phyloP scores from a whole-genome alignment of 2,797 vertebrate genomes.

The Falco concolor region DNA sequence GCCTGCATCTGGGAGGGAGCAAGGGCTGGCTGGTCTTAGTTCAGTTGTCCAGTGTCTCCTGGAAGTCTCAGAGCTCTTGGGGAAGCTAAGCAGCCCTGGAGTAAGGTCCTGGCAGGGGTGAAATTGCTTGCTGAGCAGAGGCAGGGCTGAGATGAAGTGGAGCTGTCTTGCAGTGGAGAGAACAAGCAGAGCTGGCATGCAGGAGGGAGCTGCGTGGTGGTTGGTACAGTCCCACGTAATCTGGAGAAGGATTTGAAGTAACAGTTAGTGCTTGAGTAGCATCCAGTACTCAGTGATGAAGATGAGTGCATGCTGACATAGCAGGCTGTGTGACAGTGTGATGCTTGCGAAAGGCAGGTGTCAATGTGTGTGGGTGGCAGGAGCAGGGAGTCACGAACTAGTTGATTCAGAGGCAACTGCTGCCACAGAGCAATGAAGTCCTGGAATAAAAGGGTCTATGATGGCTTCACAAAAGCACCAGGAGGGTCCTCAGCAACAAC shows the following conservation, averaged over 20 bases:
- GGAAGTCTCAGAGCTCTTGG: neutral
- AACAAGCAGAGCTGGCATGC: neutral
- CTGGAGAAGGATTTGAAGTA: neutral
- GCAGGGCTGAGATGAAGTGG: neutral
- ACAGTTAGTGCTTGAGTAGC: neutral
- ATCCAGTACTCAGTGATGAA: neutral
- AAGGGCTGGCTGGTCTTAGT: neutral
- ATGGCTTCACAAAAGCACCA: neutral
- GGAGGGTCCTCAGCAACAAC: neutral
- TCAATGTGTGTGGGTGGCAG: rapidly evolving
- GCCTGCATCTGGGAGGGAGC: neutral
- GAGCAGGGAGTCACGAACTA: neutral
- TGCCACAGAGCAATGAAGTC: neutral
- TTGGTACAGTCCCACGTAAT: neutral
- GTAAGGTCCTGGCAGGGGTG: neutral
- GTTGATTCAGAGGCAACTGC: neutral
- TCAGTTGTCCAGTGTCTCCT: neutral
- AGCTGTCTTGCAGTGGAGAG: neutral
- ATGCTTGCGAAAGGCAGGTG: rapidly evolving
- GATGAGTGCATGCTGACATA: neutral
- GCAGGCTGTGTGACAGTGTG: neutral
- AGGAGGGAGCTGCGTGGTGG: rapidly evolving
- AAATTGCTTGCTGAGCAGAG: neutral
- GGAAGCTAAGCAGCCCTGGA: neutral
- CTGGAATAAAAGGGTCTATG: neutral